A percentile compares a stretch with the other conserved stretches of the same genome.
phyloP scores from a whole-genome alignment of 2,113 vertebrate species.

The Aythya baeri region DNA sequence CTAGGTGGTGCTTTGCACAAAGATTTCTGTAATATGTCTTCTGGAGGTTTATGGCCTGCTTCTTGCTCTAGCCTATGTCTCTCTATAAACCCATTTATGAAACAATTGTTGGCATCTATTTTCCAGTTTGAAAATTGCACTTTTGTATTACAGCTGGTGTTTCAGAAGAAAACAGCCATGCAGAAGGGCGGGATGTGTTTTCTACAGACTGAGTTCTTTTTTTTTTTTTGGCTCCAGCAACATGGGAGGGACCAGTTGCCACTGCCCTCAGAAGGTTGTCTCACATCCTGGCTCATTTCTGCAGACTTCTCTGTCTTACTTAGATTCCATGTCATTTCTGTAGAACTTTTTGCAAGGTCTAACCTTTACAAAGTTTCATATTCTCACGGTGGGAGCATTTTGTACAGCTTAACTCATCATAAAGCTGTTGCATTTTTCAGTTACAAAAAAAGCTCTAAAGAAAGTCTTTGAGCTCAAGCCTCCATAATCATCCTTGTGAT shows the following conservation, averaged over 20 bases:
- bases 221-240: background rate
- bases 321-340: background rate
- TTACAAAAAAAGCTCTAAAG: background rate
- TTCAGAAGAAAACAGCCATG: background rate
- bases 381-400: background rate
- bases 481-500: background rate
- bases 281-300: background rate
- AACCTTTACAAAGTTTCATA: background rate
- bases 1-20: background rate
- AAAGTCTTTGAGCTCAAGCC: background rate
- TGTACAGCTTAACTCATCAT: background rate
- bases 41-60: background rate
- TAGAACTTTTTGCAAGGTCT: background rate
- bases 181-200: background rate
- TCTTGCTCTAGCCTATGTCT: constrained; percentile 19
- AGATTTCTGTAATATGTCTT: background rate
- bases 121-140: background rate
- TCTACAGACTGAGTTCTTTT: fast-evolving
- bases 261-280: background rate
- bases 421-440: background rate
- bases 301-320: background rate
- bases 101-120: background rate
- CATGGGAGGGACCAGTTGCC: background rate
- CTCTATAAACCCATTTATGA: background rate
- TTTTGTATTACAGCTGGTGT: background rate